Conservation (phyloP, 1,140 invertebrate genomes). For the Drosophila sproati region DNA sequence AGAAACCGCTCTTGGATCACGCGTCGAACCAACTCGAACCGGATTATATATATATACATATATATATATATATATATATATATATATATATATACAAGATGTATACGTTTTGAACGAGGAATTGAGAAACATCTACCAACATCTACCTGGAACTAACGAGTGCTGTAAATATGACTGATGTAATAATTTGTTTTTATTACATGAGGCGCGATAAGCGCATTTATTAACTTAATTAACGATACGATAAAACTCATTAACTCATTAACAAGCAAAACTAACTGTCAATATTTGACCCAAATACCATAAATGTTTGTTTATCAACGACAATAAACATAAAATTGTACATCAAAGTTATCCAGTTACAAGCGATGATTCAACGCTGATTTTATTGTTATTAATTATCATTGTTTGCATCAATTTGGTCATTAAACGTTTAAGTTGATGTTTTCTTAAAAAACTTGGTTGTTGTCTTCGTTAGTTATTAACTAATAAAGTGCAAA, state of each 20-base stretch:
- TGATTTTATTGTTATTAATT: not conserved
- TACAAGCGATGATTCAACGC: constrained; percentile 12
- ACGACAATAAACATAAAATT: constrained; percentile 55
- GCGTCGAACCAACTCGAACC: not conserved
- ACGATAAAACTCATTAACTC: constrained; percentile 61
- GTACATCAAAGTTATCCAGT: constrained; percentile 21
- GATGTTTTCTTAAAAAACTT: not conserved
- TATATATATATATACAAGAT: not conserved
- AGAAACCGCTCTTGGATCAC: not conserved
- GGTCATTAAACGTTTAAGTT: not conserved
- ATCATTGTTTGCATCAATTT: not conserved
- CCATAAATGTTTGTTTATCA: constrained; percentile 14
- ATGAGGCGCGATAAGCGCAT: constrained; percentile 54
- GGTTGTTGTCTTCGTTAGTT: constrained; percentile 24
- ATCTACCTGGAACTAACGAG: constrained; percentile 4
- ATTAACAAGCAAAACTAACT: constrained; percentile 50
- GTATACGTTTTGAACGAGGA: not conserved
- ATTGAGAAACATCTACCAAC: not conserved
- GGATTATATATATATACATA: not conserved
- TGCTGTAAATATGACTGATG: constrained; percentile 54
- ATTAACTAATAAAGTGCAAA: constrained; percentile 65
- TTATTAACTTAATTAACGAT: constrained; percentile 70
- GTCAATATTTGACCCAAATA: constrained; percentile 72
- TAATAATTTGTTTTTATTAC: constrained; percentile 74
- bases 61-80: no score